These are phyloP conservation scores for Gnathonemus echidnorhynchus DNA, from an alignment of 2,113 vertebrate species.

Conservation along the genomic window DNA sequence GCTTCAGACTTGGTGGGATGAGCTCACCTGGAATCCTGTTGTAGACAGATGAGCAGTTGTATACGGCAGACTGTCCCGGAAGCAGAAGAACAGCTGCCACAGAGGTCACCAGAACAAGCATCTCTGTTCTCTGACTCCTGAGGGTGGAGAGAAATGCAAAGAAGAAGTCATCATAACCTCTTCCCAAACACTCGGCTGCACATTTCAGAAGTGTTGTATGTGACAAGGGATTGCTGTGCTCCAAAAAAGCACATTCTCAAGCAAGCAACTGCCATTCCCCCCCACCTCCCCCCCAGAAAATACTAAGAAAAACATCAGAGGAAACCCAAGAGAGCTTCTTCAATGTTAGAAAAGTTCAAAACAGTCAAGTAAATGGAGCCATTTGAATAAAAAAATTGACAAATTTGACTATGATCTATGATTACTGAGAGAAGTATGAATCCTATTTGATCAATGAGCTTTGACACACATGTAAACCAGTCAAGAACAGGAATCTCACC, in stretches of 20 bases:
- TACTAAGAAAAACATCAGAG: background rate
- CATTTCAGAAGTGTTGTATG: background rate
- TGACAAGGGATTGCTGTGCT: background rate
- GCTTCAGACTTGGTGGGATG: background rate
- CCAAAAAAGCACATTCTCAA: background rate
- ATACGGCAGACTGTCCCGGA: conserved; percentile 32
- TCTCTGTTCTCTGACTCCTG: conserved; percentile 7
- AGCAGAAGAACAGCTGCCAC: conserved; percentile 44
- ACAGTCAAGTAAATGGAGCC: background rate
- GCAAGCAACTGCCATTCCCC: background rate
- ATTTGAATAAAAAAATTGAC: background rate
- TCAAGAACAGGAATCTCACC: background rate
- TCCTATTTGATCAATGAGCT: background rate
- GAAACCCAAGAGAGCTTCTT: background rate
- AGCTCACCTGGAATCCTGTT: conserved; percentile 52
- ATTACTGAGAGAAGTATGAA: background rate
- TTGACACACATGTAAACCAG: background rate
- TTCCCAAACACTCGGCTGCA: background rate
- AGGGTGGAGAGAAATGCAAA: background rate
- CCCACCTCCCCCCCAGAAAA: background rate
- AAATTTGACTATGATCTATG: background rate
- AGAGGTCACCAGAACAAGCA: conserved; percentile 38
- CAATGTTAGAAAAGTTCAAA: background rate
- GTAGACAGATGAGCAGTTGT: conserved; percentile 55
- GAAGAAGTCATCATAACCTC: background rate